Evolutionary conservation across 2,888 invertebrate genomes (phyloP), one percentile per base, ranked within the genome.

Genomic region (Phengaris alcon): DNA sequence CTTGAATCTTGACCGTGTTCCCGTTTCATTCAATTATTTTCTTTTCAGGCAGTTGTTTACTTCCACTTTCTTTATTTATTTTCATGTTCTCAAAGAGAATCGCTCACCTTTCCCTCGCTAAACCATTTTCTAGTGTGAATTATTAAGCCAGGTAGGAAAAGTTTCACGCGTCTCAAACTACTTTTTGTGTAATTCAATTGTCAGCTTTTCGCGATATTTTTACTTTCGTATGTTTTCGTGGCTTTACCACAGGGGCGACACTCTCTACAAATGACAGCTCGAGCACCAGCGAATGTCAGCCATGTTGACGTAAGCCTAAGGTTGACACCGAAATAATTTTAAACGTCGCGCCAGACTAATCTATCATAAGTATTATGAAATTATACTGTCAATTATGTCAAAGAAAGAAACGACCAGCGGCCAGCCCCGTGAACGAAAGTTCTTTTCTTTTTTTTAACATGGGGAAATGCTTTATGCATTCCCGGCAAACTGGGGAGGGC

Each of bases 21-120:
- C 35, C 72, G 72, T 72, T 72, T 72, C 72, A 13, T 72, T 72
- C 35, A 72, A 72, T 72, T 68, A 68, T 68, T 22, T 72, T 22
- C 72, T 54, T 72, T 72, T 52, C 72, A 72, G 35, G 7, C 8
- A 15, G 72, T 54, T 52, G 70, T 70, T 70, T 70, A 70, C 70
- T 70, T 70, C 22, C 70, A 13, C 15, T 70, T 54, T 72, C 52
- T 52, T 72, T 52, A 52, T 72, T 72, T 54, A 72, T 54, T 54
- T 35, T 44, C 44, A 68, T 5, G 68, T 44, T 52, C 22, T 70
- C 72, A 72, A 72, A 72, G 54, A 72, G 35, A 48, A 35, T 35
- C 35, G 4, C 48, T 48, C 48, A 6, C 13, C 64, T 64, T 44
- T 64, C 35, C 35, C 35, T 35, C 35, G 35, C 35, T 64, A 64